Evolutionary conservation across 2,888 invertebrate genomes (phyloP), one percentile per base, ranked within the genome.

Genomic region (Tachina lurida): DNA sequence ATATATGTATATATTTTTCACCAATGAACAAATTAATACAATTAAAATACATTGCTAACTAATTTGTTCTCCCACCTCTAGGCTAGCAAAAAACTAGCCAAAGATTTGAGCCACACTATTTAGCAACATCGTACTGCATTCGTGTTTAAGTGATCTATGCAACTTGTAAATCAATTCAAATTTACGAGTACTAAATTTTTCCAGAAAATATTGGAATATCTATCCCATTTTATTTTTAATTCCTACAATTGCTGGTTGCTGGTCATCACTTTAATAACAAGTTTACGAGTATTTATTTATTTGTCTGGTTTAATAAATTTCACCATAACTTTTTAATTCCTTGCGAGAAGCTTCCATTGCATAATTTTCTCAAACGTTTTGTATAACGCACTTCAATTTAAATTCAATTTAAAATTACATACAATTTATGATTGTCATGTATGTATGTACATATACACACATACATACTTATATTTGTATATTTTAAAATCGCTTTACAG

Each of bases 331-430:
- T 73, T 67, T 49, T 67, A 47, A 67, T 68, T 67, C 71, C 45
- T 31, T 60, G 47, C 58, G 47, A 74, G 49, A 67, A 81, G 67
- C 74, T 75, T 75, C 39, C 68, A 81, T 68, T 81, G 68, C 81
- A 77, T 83, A 77, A 67, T 73, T 82, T 17, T 39, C 63, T 65
- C 70, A 47, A 49, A 65, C 49, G 43, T n/a, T 58, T 52, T 60
- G 73, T 10, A 54, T 31, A 17, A 22, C 71, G 62, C 74, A 78
- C 56, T 85, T 78, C 81, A 77, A 85, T 78, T 85, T 70, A 77
- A 81, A 85, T 85, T 85, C 74, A 85, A 85, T 81, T 81, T 78
- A 74, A 77, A 84, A n/a, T 60, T 81, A 77, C 76, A 63, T 17
- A 62, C 60, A 75, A 68, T 79, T 71, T 74, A 54, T 81, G 67